phyloP scores from a whole-genome alignment of 1,140 invertebrate genomes.

The Limonius californicus region DNA sequence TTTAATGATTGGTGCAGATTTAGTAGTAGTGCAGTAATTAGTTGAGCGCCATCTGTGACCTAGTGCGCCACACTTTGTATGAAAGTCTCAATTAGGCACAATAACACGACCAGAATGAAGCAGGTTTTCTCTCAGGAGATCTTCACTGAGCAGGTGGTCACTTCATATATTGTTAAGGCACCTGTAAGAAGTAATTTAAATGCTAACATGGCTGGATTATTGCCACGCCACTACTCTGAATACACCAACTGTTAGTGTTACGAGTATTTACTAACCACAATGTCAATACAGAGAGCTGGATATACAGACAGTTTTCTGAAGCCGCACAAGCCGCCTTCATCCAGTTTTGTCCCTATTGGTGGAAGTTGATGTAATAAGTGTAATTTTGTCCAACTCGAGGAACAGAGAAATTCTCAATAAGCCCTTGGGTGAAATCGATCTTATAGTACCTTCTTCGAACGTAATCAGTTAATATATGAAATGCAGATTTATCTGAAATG shows the following conservation, averaged over 20 bases:
- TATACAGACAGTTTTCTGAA: conserved; percentile 88
- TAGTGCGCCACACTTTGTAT: conserved; percentile 93
- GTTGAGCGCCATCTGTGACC: conserved; percentile 83
- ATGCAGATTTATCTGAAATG: too few relatives aligned
- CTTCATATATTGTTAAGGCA: conserved; percentile 92
- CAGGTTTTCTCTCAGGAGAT: conserved; percentile 96
- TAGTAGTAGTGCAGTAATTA: too few relatives aligned
- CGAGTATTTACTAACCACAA: conserved; percentile 94
- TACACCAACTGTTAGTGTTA: conserved; percentile 92
- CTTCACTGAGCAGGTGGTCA: conserved; percentile 96
- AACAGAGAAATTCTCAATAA: conserved; percentile 73
- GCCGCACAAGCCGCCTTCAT: conserved; percentile 84
- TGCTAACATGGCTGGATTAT: conserved; percentile 84
- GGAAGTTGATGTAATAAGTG: conserved; percentile 93
- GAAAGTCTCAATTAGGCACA: conserved; percentile 89
- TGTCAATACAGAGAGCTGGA: conserved; percentile 92
- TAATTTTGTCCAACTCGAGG: conserved; percentile 75
- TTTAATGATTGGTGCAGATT: too few relatives aligned
- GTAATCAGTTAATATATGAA: too few relatives aligned
- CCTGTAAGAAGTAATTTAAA: conserved; percentile 88
- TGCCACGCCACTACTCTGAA: conserved; percentile 97
- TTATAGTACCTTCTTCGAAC: too few relatives aligned
- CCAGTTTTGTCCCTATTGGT: conserved; percentile 89
- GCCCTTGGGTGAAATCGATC: conserved; percentile 88
- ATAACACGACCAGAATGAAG: conserved; percentile 87